Percentiles rank a stretch among this genome's conserved stretches.
phyloP scores from a whole-genome alignment of 2,113 vertebrate genomes.

The Andinoacara biseriatus region DNA sequence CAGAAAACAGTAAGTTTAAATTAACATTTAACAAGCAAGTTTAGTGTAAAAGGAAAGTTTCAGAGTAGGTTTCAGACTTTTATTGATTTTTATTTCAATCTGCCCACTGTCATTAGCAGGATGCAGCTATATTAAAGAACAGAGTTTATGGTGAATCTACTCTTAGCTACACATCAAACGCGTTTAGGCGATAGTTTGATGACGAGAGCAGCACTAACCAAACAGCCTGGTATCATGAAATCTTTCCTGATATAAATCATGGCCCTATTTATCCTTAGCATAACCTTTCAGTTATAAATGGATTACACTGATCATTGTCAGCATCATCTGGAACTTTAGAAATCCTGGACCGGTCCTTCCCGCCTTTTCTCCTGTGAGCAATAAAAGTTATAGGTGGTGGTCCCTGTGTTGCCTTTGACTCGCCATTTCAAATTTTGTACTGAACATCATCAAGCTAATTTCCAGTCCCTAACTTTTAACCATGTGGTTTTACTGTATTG shows the following conservation, averaged over 20 bases:
- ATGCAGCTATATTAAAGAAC: not conserved
- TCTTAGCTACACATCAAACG: rapidly evolving
- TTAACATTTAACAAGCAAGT: not conserved
- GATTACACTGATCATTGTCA: too few relatives aligned
- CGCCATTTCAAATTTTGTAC: not conserved
- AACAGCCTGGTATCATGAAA: not conserved
- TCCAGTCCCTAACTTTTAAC: not conserved
- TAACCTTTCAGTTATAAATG: too few relatives aligned
- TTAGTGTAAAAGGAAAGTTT: not conserved
- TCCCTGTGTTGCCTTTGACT: not conserved
- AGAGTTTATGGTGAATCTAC: rapidly evolving
- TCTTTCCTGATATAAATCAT: too few relatives aligned
- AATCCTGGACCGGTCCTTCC: not conserved
- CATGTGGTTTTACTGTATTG: rapidly evolving
- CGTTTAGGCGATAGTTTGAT: not conserved
- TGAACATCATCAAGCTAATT: not conserved
- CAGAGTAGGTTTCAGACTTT: not conserved
- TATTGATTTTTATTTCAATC: not conserved
- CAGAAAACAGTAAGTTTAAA: not conserved
- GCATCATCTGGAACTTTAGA: not conserved
- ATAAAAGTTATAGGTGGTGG: not conserved
- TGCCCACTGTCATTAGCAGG: not conserved
- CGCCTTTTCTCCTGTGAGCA: not conserved
- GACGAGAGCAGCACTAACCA: not conserved
- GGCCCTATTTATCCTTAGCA: too few relatives aligned